Evolutionary conservation across 2,797 vertebrate genomes (phyloP).

Genomic region (Etheostoma nigrum): DNA sequence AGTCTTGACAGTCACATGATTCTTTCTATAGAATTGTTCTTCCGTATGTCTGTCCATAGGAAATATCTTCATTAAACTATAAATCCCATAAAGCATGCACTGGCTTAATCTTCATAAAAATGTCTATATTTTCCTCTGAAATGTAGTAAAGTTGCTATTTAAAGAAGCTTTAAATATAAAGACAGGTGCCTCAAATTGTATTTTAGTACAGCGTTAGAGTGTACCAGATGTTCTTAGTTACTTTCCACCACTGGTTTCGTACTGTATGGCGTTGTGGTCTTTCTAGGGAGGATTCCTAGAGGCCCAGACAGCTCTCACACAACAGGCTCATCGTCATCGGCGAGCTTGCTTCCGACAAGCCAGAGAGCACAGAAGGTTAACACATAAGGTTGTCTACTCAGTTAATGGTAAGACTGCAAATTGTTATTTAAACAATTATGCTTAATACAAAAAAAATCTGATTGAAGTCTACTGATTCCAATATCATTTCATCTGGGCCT

Average conservation of each 20-base stretch:
- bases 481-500: constrained; percentile 1
- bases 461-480: not conserved
- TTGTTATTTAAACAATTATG: constrained; percentile 1
- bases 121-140: not conserved
- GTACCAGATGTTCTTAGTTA: not conserved
- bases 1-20: constrained; percentile 8
- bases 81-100: not conserved
- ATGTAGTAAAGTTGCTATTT: not conserved
- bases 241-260: not conserved
- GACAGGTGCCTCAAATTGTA: not conserved
- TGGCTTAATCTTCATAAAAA: not conserved
- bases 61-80: not conserved
- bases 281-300: constrained; percentile 66
- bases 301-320: constrained; percentile 67
- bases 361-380: constrained; percentile 59
- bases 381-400: constrained; percentile 53
- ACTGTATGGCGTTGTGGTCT: not conserved
- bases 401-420: constrained; percentile 45
- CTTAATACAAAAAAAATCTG: not conserved
- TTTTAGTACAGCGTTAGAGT: not conserved
- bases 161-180: not conserved
- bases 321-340: constrained; percentile 50
- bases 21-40: not conserved
- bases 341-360: constrained; percentile 60
- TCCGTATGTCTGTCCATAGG: not conserved